Evolutionary conservation across 1,140 invertebrate species (phyloP).

Genomic region (Portunus trituberculatus): DNA sequence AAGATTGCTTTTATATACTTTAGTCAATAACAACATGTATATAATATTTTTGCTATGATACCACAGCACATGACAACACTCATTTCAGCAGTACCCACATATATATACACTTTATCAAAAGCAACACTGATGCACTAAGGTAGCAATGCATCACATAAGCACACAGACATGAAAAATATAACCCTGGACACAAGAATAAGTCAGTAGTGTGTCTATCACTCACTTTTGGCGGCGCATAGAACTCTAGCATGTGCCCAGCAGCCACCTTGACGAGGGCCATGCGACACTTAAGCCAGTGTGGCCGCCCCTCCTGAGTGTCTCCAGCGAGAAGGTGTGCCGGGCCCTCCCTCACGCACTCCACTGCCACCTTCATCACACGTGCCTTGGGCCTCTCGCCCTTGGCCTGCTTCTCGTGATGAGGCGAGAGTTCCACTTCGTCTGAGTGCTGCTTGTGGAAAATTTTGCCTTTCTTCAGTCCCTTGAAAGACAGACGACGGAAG

Average conservation of each 20-base stretch:
- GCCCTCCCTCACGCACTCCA: conserved; percentile 95
- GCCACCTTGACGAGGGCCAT: conserved; percentile 94
- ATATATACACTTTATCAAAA: too few relatives aligned
- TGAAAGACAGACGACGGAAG: conserved; percentile 92
- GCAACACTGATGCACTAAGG: too few relatives aligned
- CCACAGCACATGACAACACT: too few relatives aligned
- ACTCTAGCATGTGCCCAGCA: conserved; percentile 96
- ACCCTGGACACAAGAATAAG: neutral
- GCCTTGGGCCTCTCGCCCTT: conserved; percentile 78
- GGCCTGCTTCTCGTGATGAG: conserved; percentile 81
- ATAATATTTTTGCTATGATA: too few relatives aligned
- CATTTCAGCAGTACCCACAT: too few relatives aligned
- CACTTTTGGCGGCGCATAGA: conserved; percentile 96
- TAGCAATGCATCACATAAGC: too few relatives aligned
- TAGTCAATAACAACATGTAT: too few relatives aligned
- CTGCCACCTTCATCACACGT: conserved; percentile 93
- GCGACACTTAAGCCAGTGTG: conserved; percentile 97
- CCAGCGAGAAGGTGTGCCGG: conserved; percentile 92
- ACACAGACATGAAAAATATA: too few relatives aligned
- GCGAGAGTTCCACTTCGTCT: conserved; percentile 90
- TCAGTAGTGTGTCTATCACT: conserved; percentile 37
- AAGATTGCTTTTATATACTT: too few relatives aligned
- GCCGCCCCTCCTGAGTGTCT: conserved; percentile 93
- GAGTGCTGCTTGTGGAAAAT: conserved; percentile 94
- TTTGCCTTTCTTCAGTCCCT: conserved; percentile 90